Conservation (phyloP, 2,113 vertebrate genomes). For the Alligator mississippiensis region DNA sequence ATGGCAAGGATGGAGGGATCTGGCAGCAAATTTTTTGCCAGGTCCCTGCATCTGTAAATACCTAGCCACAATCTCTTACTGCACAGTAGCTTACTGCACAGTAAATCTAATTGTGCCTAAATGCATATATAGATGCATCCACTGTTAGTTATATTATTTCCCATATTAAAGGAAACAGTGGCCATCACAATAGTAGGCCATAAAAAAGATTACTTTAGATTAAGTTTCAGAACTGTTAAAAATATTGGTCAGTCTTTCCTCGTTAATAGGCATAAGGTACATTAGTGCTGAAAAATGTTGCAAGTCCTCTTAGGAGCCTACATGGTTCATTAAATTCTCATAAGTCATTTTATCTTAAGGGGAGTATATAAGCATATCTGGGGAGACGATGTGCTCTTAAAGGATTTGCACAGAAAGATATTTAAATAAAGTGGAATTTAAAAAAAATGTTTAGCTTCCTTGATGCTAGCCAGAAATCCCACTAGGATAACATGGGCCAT, state of each 20-base stretch:
- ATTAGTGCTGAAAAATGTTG: not conserved
- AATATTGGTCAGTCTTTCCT: not conserved
- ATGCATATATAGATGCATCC: no score
- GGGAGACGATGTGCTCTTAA: not conserved
- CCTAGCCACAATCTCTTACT: not conserved
- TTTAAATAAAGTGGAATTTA: not conserved
- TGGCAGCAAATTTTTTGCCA: no score
- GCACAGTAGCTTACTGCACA: not conserved
- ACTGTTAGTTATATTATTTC: not conserved
- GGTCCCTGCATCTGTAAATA: no score
- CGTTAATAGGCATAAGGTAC: not conserved
- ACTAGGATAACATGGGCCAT: not conserved
- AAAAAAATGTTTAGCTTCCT: conserved; percentile 14
- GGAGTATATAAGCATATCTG: not conserved
- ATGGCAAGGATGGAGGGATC: no score
- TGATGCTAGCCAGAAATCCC: conserved; percentile 15
- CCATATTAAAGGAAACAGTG: not conserved
- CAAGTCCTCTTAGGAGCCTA: not conserved
- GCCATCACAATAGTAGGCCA: not conserved
- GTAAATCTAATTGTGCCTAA: not conserved
- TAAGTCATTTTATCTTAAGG: not conserved
- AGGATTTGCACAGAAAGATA: not conserved
- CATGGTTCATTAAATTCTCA: not conserved
- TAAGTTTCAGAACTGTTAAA: not conserved
- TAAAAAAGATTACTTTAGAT: not conserved